phyloP scores from a whole-genome alignment of 2,888 invertebrate species.

The Ashinkailepas kermadecensis region DNA sequence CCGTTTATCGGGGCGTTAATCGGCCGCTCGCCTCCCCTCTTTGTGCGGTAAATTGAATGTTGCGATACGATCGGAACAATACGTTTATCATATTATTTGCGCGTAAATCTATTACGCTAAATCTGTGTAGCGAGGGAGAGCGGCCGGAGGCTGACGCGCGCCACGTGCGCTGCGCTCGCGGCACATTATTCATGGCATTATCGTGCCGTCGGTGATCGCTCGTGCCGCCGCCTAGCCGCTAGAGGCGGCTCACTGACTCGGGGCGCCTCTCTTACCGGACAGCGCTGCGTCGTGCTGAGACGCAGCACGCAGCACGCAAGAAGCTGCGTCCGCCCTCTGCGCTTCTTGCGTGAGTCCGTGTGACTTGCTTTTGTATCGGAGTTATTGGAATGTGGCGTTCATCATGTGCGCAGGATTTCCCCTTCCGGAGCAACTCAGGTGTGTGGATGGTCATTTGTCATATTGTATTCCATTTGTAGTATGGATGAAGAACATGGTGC shows the following conservation, averaged over 20 bases:
- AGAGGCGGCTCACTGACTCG: neutral
- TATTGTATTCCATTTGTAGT: no score
- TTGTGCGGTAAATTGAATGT: constrained; percentile 22
- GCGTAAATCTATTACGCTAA: constrained; percentile 1
- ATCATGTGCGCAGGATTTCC: no score
- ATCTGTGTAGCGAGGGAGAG: neutral
- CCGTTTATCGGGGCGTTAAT: neutral
- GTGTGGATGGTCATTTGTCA: no score
- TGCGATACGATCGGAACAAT: constrained; percentile 19
- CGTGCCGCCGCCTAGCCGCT: neutral
- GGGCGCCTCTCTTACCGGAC: neutral
- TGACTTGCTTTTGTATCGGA: no score
- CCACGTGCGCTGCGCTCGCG: neutral
- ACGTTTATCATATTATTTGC: constrained; percentile 21
- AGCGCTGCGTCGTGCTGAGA: neutral
- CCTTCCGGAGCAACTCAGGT: no score
- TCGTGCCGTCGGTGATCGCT: neutral
- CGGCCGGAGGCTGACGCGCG: neutral
- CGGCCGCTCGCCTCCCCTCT: constrained; percentile 13
- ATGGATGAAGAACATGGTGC: no score
- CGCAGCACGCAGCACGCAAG: neutral
- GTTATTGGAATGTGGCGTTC: no score
- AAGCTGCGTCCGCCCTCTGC: neutral
- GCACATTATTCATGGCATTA: constrained; percentile 5
- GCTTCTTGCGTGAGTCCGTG: no score